A percentile compares a stretch with the other conserved stretches of the same genome.
phyloP scores from a whole-genome alignment of 2,888 invertebrate species.

The Oxycera nigricornis region DNA sequence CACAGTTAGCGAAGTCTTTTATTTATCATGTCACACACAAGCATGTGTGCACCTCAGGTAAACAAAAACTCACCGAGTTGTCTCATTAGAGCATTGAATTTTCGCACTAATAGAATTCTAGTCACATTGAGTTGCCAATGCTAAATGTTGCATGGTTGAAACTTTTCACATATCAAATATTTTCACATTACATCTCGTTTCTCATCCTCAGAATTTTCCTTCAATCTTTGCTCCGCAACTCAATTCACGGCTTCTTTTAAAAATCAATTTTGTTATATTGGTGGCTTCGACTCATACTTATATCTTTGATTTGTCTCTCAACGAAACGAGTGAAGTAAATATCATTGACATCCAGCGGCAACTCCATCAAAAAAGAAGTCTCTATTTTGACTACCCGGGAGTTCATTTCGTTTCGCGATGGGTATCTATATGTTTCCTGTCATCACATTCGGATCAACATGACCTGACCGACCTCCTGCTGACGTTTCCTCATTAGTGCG shows the following conservation, averaged over 20 bases:
- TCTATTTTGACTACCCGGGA: background rate
- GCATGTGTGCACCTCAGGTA: slow-evolving; percentile 24
- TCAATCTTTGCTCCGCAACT: no score
- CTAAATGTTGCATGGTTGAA: no score
- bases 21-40: slow-evolving; percentile 21
- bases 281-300: no score
- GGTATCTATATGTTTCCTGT: slow-evolving; percentile 1
- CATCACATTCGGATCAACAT: background rate
- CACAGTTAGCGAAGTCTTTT: background rate
- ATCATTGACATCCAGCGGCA: background rate
- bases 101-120: background rate
- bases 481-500: slow-evolving; percentile 43
- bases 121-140: background rate
- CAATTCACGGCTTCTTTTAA: no score
- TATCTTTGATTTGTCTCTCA: no score
- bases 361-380: background rate
- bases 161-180: no score
- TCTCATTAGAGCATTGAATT: slow-evolving; percentile 11
- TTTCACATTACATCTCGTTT: no score
- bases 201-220: no score
- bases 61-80: slow-evolving; percentile 21
- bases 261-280: no score
- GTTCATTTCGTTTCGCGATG: background rate
- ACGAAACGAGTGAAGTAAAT: no score
- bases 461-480: slow-evolving; percentile 38